Base-by-base conservation (phyloP, 2,888 invertebrate genomes). In the Agonopterix alstromeriana region DNA sequence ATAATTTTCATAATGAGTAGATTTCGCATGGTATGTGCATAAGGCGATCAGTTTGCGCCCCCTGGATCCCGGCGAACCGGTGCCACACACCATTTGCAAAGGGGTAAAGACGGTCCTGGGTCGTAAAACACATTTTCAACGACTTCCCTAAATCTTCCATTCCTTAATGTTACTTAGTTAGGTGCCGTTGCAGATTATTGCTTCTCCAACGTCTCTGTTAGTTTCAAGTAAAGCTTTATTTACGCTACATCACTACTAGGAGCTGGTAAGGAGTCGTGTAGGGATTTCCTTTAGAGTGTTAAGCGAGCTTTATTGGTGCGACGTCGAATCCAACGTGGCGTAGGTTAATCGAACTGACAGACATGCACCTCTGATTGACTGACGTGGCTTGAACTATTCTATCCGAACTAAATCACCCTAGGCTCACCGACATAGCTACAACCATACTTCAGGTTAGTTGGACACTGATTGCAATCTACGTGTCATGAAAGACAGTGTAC, bases 291-390 rank as follows among this genome's bases (percentile, higher is more conserved):
- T 64, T 64, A 62, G 65, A 65, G 63, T 73, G 73, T 73, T 75
- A 76, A 76, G 65, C 70, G 70, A 70, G 77, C 73, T 83, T 79
- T 81, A 84, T 81, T 79, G 77, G 70, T 10, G 67, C 74, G 69
- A 69, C 67, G 68, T 69, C 70, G 68, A 70, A 38, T 63, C 63
- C 55, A 63, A 56, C 61, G 55, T 54, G 55, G 66, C 67, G 67
- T 67, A 72, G 76, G 80, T 82, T 80, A 83, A 80, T 82, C 70
- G 82, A 82, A 71, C 79, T 75, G 85, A 79, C 83, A 80, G 74
- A 67, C 73, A 65, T 73, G 73, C 67, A 70, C 58, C 73, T 76
- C 67, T 66, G 68, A 72, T 71, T 82, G 80, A 84, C 72, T 81
- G 84, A 83, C 82, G 71, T 63, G 66, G 71, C 73, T 73, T 73